A percentile compares a stretch with the other conserved stretches of the same genome.
These are phyloP conservation scores for Eupeodes latifasciatus DNA, from an alignment of 2,888 invertebrate genomes.

Conservation along the genomic window DNA sequence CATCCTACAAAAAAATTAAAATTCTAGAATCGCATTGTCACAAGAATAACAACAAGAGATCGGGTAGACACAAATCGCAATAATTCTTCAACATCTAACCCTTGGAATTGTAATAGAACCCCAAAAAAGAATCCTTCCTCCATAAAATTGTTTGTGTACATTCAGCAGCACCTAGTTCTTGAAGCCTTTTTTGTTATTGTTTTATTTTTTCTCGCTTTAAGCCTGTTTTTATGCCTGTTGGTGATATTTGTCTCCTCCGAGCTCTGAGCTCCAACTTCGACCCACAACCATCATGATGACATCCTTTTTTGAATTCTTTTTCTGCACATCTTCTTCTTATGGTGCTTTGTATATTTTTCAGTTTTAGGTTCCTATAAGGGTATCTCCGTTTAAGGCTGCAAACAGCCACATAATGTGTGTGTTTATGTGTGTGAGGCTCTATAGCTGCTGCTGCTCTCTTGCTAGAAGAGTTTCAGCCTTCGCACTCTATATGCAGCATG, in stretches of 20 bases:
- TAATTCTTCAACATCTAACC: constrained; percentile 75
- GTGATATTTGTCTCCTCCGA: constrained; percentile 70
- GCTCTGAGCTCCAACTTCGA: constrained; percentile 15
- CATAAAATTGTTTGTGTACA: constrained; percentile 56
- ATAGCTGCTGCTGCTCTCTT: not conserved
- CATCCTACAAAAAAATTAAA: not conserved
- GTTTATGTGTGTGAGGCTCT: constrained; percentile 32
- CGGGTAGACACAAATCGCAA: constrained; percentile 70
- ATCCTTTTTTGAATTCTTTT: constrained; percentile 59
- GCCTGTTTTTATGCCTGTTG: constrained; percentile 74
- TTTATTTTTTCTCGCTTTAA: constrained; percentile 27
- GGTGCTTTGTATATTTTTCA: not conserved
- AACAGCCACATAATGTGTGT: constrained; percentile 39
- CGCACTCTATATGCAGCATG: constrained; percentile 13
- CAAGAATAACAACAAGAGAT: constrained; percentile 63
- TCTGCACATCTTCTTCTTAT: constrained; percentile 7
- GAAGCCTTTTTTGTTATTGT: constrained; percentile 13
- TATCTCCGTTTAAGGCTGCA: constrained; percentile 9
- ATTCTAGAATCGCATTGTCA: constrained; percentile 61
- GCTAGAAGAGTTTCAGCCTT: constrained; percentile 48
- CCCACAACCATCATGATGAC: constrained; percentile 51
- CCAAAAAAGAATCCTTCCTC: not conserved
- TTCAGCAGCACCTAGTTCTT: constrained; percentile 1
- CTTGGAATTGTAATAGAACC: constrained; percentile 10
- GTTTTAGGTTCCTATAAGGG: not conserved